Evolutionary conservation across 2,797 vertebrate genomes (phyloP), one percentile per base, ranked within the genome.

Genomic region (Gadopsis bispinosus): DNA sequence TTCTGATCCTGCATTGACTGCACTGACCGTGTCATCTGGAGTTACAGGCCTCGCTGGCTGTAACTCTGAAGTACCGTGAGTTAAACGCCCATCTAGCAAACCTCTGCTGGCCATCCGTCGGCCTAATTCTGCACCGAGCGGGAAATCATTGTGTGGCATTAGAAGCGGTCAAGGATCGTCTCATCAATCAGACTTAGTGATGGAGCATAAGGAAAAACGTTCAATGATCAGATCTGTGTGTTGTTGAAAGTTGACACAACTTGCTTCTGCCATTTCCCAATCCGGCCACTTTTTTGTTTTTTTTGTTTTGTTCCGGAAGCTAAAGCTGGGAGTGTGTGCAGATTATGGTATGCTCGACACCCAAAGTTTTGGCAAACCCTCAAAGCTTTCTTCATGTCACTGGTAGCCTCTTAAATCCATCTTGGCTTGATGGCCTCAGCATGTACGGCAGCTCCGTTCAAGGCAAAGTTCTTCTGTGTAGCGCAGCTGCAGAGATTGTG

Each of bases 11-110:
- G 84, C 61, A 66, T 76, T 53, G 78, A 90, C 93, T 92, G 83
- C 91, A 86, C 45, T 74, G 69, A 91, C 93, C 75, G 17, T 90
- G 87, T 89, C 91, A 93, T 93, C 89, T 80, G 80, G 83, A 92
- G 85, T 89, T 90, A 81, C 89, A 91, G 81, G 80, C 87, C 84
- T 81, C 53, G 19, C 77, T 88, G 88, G 83, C 81, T 84, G 81
- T 79, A 84, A 89, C 75, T 87, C 83, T 88, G 85, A 90, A 83
- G 87, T 81, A 81, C 87, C 59, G 48, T 81, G 81, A 80, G 87
- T 87, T 90, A 88, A 90, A 88, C 78, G 74, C 74, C 75, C 50
- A 50, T 81, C 61, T 33, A 58, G 53, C 39, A 82, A 87, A 87
- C 85, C 85, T 48, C 87, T 60, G 75, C 75, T 76, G 86, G 74